Evolutionary conservation across 2,113 vertebrate species (phyloP).

Genomic region (Nesogale talazaci): DNA sequence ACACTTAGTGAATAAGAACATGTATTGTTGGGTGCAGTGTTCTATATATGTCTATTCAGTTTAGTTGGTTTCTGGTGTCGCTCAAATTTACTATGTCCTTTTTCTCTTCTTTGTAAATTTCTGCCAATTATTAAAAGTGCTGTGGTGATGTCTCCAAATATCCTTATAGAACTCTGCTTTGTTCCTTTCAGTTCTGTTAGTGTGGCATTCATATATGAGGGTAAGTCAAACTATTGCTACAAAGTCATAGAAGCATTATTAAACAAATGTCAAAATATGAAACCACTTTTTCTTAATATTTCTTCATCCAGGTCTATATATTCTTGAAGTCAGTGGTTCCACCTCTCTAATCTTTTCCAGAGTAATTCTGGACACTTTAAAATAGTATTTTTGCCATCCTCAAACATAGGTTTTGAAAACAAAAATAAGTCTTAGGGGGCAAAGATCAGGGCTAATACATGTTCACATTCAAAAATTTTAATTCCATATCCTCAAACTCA

Average conservation of each 20-base stretch:
- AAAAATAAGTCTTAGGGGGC: too few relatives aligned
- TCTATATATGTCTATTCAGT: background rate
- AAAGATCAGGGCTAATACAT: background rate
- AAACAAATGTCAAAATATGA: too few relatives aligned
- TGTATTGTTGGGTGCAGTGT: background rate
- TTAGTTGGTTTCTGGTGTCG: background rate
- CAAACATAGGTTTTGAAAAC: too few relatives aligned
- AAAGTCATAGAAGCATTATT: too few relatives aligned
- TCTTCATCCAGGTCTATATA: too few relatives aligned
- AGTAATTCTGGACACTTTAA: too few relatives aligned
- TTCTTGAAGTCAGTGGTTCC: too few relatives aligned
- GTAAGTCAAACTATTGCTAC: too few relatives aligned
- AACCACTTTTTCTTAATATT: too few relatives aligned
- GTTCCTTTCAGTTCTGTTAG: background rate
- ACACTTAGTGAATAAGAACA: background rate
- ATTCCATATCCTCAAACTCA: background rate
- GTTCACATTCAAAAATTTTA: background rate
- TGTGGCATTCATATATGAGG: background rate
- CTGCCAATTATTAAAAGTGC: background rate
- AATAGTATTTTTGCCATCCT: too few relatives aligned
- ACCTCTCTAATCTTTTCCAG: too few relatives aligned
- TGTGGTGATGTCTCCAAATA: background rate
- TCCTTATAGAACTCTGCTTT: background rate
- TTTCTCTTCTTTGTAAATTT: background rate
- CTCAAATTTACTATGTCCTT: background rate